A percentile compares a stretch with the other conserved stretches of the same genome.
phyloP scores from a whole-genome alignment of 1,140 invertebrate genomes.

The Caenorhabditis brenneri region DNA sequence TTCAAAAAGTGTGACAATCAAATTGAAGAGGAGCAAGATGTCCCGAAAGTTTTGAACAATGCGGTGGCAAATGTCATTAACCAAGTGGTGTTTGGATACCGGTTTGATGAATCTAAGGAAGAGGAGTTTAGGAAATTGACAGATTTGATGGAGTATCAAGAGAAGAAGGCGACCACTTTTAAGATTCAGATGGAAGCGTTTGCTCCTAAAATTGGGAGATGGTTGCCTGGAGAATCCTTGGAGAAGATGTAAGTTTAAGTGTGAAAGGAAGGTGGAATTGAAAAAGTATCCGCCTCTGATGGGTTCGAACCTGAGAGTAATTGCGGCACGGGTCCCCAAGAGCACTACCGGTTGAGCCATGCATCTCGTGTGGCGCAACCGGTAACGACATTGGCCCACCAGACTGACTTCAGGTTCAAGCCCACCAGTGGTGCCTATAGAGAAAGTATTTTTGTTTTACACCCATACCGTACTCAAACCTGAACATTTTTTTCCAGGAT shows the following conservation, averaged over 20 bases:
- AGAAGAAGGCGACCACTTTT: background rate
- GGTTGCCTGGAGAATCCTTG: background rate
- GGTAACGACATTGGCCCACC: too few relatives aligned
- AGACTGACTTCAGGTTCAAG: too few relatives aligned
- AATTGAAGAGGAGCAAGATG: background rate
- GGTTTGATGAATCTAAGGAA: constrained; percentile 32
- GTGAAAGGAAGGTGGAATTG: background rate
- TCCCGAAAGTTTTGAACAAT: background rate
- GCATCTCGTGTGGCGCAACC: too few relatives aligned
- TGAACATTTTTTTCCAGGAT: background rate
- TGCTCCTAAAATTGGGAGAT: background rate
- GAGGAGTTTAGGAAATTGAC: background rate
- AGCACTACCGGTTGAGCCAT: too few relatives aligned
- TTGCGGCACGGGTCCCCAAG: too few relatives aligned
- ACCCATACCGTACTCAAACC: too few relatives aligned
- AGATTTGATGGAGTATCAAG: background rate
- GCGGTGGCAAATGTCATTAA: constrained; percentile 51
- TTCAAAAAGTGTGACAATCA: background rate
- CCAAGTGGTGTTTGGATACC: constrained; percentile 42
- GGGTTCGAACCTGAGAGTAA: too few relatives aligned
- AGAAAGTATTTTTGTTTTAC: too few relatives aligned
- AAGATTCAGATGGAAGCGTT: background rate
- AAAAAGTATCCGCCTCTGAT: too few relatives aligned
- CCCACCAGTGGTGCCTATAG: too few relatives aligned
- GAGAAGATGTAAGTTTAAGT: background rate